Conservation (phyloP, 2,888 invertebrate genomes). For the Leptopterna dolabrata region DNA sequence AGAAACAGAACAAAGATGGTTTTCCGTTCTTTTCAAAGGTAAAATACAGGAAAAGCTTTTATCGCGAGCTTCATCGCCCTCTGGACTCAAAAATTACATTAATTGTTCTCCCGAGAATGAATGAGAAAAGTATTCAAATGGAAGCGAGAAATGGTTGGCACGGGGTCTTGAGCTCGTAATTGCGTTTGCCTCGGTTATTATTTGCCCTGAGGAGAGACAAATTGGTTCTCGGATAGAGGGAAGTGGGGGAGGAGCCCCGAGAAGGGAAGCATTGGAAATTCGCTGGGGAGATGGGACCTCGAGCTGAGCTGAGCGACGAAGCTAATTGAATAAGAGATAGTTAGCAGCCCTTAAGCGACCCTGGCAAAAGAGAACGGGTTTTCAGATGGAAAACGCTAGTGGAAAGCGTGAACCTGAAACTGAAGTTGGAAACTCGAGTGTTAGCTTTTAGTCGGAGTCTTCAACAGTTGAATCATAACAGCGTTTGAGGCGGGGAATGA, state of each 20-base stretch:
- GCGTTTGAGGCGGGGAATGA: too few relatives aligned
- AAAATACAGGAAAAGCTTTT: not conserved
- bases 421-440: not conserved
- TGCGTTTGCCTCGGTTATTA: slow-evolving; percentile 40
- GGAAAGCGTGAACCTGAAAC: not conserved
- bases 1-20: not conserved
- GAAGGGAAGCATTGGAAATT: slow-evolving; percentile 12
- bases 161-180: slow-evolving; percentile 45
- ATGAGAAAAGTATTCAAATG: slow-evolving; percentile 45
- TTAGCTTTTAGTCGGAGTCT: not conserved
- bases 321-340: slow-evolving; percentile 46
- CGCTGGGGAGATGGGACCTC: slow-evolving; percentile 21
- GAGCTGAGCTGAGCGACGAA: not conserved
- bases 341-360: slow-evolving; percentile 37
- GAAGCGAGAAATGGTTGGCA: slow-evolving; percentile 38
- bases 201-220: slow-evolving; percentile 48
- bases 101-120: slow-evolving; percentile 23
- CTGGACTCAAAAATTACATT: slow-evolving; percentile 14
- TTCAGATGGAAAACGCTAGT: not conserved
- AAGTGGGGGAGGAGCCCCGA: not conserved
- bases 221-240: slow-evolving; percentile 13
- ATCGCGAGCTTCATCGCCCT: not conserved
- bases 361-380: not conserved
- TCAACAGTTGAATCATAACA: not conserved
- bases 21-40: not conserved